Evolutionary conservation across 1,140 invertebrate genomes (phyloP), one percentile per base, ranked within the genome.

Genomic region (Lordiphosa stackelbergi): DNA sequence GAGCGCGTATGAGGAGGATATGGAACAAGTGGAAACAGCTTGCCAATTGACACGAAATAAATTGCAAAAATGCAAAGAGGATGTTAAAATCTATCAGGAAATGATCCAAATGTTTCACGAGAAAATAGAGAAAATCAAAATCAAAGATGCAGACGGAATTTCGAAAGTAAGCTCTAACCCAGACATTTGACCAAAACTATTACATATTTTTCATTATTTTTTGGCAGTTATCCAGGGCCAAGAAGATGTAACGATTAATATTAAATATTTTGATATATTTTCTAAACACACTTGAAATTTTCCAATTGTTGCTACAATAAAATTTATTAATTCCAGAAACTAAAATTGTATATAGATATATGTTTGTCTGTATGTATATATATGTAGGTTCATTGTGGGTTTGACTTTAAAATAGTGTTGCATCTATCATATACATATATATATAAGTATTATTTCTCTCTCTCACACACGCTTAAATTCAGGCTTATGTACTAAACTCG

Each of bases 281-380:
- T 31, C 2, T 10, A 9, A 31, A 24, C 24, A 12, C 24, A 4
- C 11, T 12, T 45, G 5, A 8, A 12, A 12, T 52, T 66, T 69
- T 69, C 38, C 53, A 42, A 63, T 75, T 71, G 68, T 46, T 37
- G 42, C 77, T 83, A 83, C 77, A 77, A 83, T 83, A 69, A 77
- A 83, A 77, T 77, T 81, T 83, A 83, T 83, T 83, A 83, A 77
- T 77, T 73, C 71, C 75, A 77, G 72, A 83, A 83, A 83, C 77
- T 83, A 77, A 77, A 66, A 53, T 77, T 77, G 77, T 83, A 83
- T 83, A 83, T 83, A 83, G 72, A 83, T 72, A 77, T 77, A 38
- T 77, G 10, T 41, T 24, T 53, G 34, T 36, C 12, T 49, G 31
- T 36, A 35, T 19, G 4, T 43, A 43, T 43, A 43, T 43, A 31